Conservation (phyloP, 2,797 vertebrate genomes). For the Enteromius viviparus region DNA sequence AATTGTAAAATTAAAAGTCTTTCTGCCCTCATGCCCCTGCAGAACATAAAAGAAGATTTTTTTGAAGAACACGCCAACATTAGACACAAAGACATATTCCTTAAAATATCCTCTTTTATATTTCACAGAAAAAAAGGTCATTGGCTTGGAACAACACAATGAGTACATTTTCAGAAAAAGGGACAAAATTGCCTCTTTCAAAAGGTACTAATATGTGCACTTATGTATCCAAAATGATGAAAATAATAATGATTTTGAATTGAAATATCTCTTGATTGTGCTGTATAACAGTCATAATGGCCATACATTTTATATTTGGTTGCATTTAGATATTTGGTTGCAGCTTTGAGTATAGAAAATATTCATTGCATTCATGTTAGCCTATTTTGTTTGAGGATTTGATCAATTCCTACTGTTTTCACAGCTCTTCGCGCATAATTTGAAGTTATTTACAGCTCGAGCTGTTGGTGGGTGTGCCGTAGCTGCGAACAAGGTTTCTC, state of each 20-base stretch:
- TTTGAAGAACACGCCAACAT: background rate
- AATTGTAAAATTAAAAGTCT: background rate
- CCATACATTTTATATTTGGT: background rate
- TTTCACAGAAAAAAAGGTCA: background rate
- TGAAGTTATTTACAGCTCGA: constrained; percentile 37
- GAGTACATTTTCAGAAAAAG: background rate
- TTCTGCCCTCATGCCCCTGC: background rate
- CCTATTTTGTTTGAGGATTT: constrained; percentile 9
- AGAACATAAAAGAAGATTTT: background rate
- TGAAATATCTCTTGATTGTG: background rate
- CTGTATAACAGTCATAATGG: background rate
- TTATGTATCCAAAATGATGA: background rate
- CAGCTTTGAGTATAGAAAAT: background rate
- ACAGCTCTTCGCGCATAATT: constrained; percentile 11
- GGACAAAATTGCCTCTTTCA: background rate
- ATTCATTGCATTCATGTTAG: background rate
- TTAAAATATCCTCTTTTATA: background rate
- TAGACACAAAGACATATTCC: background rate
- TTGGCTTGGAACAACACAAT: background rate
- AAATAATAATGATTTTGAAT: background rate
- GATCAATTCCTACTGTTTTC: constrained; percentile 11
- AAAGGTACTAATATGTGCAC: background rate
- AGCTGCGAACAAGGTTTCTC: constrained; percentile 57
- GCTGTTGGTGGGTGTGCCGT: constrained; percentile 38
- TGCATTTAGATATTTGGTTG: background rate